Evolutionary conservation across 2,797 vertebrate genomes (phyloP), one percentile per base, ranked within the genome.

Genomic region (Amniataba percoides): DNA sequence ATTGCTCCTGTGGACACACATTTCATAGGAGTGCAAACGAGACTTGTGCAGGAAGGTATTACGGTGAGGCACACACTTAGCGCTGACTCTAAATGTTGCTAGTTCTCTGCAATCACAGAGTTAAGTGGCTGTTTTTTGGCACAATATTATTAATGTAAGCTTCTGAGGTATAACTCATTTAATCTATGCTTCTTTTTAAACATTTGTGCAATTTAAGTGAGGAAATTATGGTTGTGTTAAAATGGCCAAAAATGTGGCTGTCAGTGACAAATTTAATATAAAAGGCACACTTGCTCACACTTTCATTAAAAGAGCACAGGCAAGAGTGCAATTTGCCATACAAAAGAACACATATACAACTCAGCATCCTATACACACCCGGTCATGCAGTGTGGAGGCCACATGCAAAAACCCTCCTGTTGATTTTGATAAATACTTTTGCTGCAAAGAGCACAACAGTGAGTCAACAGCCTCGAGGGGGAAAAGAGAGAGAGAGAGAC

Each of bases 391-490:
- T 52, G 15, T n/a, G n/a, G 46, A 31, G 71, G 49, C 27, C 51
- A 55, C 53, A 64, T 15, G 25, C 40, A 62, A 21, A 59, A 58
- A 52, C 56, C 77, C 48, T 56, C 21, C 27, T 85, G 71, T 81
- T 81, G 72, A 82, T 80, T 83, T 65, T 10, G 46, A 78, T 64
- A 83, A 85, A 86, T 61, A 39, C 60, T 71, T 57, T 53, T 46
- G 52, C 53, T 77, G 67, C 66, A 75, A 66, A 72, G 39, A 76
- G 58, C 49, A 80, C 52, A 75, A 78, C 67, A 85, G 66, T 53
- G 74, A 82, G 71, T 85, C 77, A 80, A 86, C 65, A 81, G 62
- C 81, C 86, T 71, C 51, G 1, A 81, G 85, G 64, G 45, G 27
- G 59, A 34, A 67, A 62, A 77, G 6, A 68, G 78, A 60, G 73